These are phyloP conservation scores for Amblyjoppa fuscipennis DNA, from an alignment of 2,888 invertebrate genomes.

Conservation along the genomic window DNA sequence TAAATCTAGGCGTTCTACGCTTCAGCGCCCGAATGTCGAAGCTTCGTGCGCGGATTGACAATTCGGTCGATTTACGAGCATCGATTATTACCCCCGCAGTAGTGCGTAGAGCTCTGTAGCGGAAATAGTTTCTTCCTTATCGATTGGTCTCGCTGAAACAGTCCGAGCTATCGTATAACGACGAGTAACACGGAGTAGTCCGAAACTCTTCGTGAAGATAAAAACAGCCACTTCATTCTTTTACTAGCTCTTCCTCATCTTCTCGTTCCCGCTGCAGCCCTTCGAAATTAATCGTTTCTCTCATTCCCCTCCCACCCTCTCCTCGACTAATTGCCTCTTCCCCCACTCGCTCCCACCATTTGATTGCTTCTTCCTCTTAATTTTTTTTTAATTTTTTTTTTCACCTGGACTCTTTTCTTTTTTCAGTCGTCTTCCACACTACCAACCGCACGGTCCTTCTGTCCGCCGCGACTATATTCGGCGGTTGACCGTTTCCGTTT, in stretches of 20 bases:
- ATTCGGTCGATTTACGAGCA: not conserved
- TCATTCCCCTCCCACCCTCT: conserved; percentile 14
- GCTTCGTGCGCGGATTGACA: not conserved
- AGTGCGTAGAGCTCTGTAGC: not conserved
- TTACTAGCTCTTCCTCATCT: conserved; percentile 11
- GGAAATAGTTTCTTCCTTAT: not conserved
- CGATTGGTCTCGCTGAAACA: not conserved
- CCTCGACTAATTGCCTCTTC: not conserved
- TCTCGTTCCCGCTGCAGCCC: not conserved
- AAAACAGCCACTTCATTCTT: conserved; percentile 13
- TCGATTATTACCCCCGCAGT: not conserved
- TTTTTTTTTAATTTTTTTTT: not conserved
- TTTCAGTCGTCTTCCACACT: conserved; percentile 4
- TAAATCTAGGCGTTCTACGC: not conserved
- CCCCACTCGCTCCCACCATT: not conserved
- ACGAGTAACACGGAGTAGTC: not conserved
- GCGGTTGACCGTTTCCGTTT: conserved; percentile 57
- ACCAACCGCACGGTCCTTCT: conserved; percentile 1
- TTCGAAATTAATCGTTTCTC: conserved; percentile 45
- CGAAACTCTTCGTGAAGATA: conserved; percentile 4
- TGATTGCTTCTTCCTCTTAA: conserved; percentile 28
- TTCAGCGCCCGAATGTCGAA: not conserved
- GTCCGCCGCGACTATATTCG: conserved; percentile 23
- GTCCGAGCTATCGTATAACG: not conserved
- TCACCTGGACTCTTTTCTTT: not conserved